Evolutionary conservation across 2,888 invertebrate species (phyloP).

Genomic region (Nasonovia ribisnigri): DNA sequence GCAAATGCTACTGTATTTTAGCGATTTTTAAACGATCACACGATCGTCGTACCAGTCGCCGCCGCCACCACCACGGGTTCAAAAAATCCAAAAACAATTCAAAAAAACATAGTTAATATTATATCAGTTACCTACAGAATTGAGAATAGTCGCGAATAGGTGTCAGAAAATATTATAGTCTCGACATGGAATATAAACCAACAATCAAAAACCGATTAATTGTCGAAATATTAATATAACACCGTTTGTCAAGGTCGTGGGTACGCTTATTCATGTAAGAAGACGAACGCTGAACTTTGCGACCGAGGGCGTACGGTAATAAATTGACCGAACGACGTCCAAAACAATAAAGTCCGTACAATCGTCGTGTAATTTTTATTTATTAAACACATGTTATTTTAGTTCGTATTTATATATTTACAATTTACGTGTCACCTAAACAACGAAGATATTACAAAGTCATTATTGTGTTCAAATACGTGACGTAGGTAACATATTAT

Average conservation of each 20-base stretch:
- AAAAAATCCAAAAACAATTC: not conserved
- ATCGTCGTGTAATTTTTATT: not conserved
- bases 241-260: not conserved
- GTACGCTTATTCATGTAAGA: not conserved
- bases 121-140: too few species aligned
- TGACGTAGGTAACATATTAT: not conserved
- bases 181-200: not conserved
- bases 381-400: not conserved
- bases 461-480: not conserved
- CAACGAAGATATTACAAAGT: not conserved
- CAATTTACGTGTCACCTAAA: not conserved
- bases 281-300: not conserved
- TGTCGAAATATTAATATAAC: not conserved
- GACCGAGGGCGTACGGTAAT: not conserved
- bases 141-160: not conserved
- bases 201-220: conserved; percentile 2
- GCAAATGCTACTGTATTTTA: not conserved
- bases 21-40: not conserved
- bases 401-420: not conserved
- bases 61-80: not conserved
- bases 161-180: not conserved
- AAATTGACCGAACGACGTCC: not conserved
- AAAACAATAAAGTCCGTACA: not conserved
- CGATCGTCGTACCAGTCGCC: not conserved
- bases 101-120: not conserved